Evolutionary conservation across 2,888 invertebrate species (phyloP).

Genomic region (Ichneumoninae sp.): DNA sequence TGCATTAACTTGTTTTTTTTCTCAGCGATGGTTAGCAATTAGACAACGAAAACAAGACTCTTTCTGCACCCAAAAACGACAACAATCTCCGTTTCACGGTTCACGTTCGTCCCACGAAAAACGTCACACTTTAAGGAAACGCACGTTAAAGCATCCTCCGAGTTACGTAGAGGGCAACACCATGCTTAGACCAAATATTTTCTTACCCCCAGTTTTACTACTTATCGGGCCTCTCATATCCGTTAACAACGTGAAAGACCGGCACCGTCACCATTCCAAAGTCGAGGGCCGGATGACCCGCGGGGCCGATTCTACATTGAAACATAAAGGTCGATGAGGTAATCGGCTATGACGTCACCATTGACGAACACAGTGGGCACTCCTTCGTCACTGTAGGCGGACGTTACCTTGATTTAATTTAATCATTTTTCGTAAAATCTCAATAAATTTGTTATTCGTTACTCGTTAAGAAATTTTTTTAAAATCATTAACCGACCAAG

Average conservation of each 20-base stretch:
- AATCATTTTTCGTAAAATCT: slow-evolving; percentile 1
- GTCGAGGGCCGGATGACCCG: slow-evolving; percentile 48
- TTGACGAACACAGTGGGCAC: slow-evolving; percentile 58
- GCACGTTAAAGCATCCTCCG: not conserved
- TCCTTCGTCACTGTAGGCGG: slow-evolving; percentile 63
- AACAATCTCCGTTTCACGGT: not conserved
- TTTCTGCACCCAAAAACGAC: not conserved
- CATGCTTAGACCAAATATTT: slow-evolving; percentile 56
- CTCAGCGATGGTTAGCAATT: not conserved
- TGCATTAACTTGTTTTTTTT: not conserved
- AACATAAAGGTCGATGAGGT: slow-evolving; percentile 70
- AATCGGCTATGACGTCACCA: slow-evolving; percentile 69
- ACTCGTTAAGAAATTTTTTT: not conserved
- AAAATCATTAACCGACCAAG: not conserved
- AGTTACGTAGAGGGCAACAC: slow-evolving; percentile 37
- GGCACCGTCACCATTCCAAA: slow-evolving; percentile 10
- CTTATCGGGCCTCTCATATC: not conserved
- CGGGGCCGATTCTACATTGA: slow-evolving; percentile 43
- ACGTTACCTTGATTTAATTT: slow-evolving; percentile 40
- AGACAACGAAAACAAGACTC: slow-evolving; percentile 1
- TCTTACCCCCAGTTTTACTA: slow-evolving; percentile 45
- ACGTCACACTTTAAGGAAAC: not conserved
- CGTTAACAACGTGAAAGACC: slow-evolving; percentile 25
- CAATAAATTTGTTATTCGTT: slow-evolving; percentile 1
- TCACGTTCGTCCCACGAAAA: not conserved